phyloP scores from a whole-genome alignment of 53 echinoderm and acorn worm species.

The Luidia sarsii region DNA sequence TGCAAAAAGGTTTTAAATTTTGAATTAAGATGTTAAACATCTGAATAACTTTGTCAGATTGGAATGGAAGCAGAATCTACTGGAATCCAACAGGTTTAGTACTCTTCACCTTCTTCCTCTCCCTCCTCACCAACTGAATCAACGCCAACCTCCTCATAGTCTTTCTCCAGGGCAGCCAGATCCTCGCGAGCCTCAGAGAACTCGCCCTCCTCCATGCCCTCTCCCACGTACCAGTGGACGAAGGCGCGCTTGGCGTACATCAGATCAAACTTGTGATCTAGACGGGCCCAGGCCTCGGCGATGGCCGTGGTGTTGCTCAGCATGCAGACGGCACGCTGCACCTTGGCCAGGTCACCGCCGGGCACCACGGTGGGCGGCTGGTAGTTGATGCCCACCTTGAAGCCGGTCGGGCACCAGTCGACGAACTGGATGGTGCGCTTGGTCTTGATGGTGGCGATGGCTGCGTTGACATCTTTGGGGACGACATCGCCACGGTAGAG shows the following conservation, averaged over 20 bases:
- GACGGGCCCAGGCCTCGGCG: slow-evolving; percentile 97
- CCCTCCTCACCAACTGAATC: slow-evolving; percentile 13
- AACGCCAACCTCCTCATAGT: slow-evolving; percentile 79
- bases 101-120: slow-evolving; percentile 47
- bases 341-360: slow-evolving; percentile 84
- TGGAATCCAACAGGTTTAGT: slow-evolving; percentile 30
- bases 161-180: slow-evolving; percentile 93
- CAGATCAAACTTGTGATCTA: slow-evolving; percentile 94
- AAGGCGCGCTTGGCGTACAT: slow-evolving; percentile 98
- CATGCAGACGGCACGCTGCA: slow-evolving; percentile 94
- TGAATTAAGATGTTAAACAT: too few species aligned
- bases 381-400: slow-evolving; percentile 98
- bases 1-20: too few species aligned
- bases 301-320: slow-evolving; percentile 98
- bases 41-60: too few species aligned
- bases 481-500: slow-evolving; percentile 85
- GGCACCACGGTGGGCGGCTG: slow-evolving; percentile 91
- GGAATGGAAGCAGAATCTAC: too few species aligned
- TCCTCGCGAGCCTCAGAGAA: slow-evolving; percentile 96
- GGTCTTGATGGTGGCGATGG: slow-evolving; percentile 82
- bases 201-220: slow-evolving; percentile 98
- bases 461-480: slow-evolving; percentile 84
- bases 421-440: slow-evolving; percentile 83
- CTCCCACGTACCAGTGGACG: slow-evolving; percentile 97
- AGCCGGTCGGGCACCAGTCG: slow-evolving; percentile 99